These are phyloP conservation scores for Mormyrus iriodes DNA, from an alignment of 2,113 vertebrate species.

Conservation along the genomic window DNA sequence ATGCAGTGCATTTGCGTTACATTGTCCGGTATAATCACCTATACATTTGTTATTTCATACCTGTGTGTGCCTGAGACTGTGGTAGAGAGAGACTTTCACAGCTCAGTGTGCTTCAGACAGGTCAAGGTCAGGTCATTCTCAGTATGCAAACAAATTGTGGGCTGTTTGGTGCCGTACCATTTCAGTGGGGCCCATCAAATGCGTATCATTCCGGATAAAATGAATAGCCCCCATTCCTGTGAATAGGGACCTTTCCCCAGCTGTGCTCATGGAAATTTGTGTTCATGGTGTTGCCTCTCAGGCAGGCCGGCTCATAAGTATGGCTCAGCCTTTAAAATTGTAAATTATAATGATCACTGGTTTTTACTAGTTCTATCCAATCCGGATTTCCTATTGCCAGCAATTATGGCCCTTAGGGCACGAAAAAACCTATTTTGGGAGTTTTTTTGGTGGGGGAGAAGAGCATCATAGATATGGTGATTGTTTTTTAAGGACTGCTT, in stretches of 20 bases:
- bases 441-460: neutral
- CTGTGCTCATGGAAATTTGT: constrained; percentile 50
- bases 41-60: neutral
- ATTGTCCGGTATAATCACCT: neutral
- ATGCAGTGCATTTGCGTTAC: neutral
- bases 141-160: constrained; percentile 39
- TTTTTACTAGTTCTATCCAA: neutral
- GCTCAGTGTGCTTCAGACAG: constrained; percentile 56
- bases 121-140: constrained; percentile 62
- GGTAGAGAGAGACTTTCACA: constrained; percentile 20
- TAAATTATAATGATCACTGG: constrained; percentile 51
- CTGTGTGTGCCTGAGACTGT: neutral
- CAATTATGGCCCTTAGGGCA: neutral
- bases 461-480: neutral
- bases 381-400: neutral
- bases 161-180: constrained; percentile 22
- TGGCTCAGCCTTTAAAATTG: constrained; percentile 53
- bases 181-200: constrained; percentile 27
- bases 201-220: constrained; percentile 42
- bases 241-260: constrained; percentile 19
- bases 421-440: neutral
- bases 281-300: constrained; percentile 57
- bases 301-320: constrained; percentile 52
- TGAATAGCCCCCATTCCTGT: constrained; percentile 31
- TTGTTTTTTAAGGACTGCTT: neutral